phyloP scores from a whole-genome alignment of 2,888 invertebrate species.

The Pollenia labialis region DNA sequence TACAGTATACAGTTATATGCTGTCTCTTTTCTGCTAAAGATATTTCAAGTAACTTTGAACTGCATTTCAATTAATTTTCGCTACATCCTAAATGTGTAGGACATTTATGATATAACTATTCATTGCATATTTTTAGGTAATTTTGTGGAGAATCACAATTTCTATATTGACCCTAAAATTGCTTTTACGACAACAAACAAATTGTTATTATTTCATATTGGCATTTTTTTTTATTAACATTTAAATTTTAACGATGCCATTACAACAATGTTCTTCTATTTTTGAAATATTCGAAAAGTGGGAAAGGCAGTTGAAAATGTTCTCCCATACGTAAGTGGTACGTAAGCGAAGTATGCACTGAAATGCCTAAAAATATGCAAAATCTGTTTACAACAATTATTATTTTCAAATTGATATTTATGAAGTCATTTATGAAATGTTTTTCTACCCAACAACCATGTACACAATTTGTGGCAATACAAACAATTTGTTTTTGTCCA shows the following conservation, averaged over 20 bases:
- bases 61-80: slow-evolving; percentile 41
- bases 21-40: neutral
- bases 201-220: slow-evolving; percentile 59
- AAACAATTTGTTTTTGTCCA: slow-evolving; percentile 65
- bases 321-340: neutral
- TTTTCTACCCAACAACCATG: slow-evolving; percentile 80
- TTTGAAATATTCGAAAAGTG: slow-evolving; percentile 16
- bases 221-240: slow-evolving; percentile 61
- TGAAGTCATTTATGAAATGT: slow-evolving; percentile 82
- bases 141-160: slow-evolving; percentile 45
- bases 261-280: slow-evolving; percentile 54
- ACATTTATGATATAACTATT: slow-evolving; percentile 27
- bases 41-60: slow-evolving; percentile 9
- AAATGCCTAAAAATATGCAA: slow-evolving; percentile 72
- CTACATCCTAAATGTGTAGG: slow-evolving; percentile 12
- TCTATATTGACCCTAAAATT: slow-evolving; percentile 57
- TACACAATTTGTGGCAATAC: slow-evolving; percentile 75
- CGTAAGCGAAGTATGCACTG: neutral
- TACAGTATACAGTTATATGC: no score
- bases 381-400: slow-evolving; percentile 77
- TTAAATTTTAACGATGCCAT: slow-evolving; percentile 68
- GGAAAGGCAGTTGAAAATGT: slow-evolving; percentile 16
- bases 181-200: slow-evolving; percentile 58
- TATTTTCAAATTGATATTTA: slow-evolving; percentile 82
- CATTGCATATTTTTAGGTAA: slow-evolving; percentile 58